Percentiles rank a stretch among this genome's conserved stretches.
Conservation (phyloP, 2,113 vertebrate genomes). For the Engystomops pustulosus region DNA sequence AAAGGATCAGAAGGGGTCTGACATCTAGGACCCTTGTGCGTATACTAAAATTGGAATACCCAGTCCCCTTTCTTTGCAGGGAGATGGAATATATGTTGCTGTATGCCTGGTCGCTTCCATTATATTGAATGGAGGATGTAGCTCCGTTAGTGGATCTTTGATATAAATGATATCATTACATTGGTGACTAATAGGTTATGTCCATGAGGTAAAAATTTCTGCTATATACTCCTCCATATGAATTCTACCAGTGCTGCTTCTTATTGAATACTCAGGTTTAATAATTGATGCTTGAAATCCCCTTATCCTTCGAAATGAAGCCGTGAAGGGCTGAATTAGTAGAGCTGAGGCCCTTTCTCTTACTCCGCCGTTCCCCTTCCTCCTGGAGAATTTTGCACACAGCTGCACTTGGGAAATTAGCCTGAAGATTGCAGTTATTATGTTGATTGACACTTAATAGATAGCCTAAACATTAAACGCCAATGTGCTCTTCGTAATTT, state of each 20-base stretch:
- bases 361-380: conserved; percentile 69
- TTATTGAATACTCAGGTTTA: too few relatives aligned
- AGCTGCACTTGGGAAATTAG: conserved; percentile 81
- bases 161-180: too few relatives aligned
- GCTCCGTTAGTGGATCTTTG: neutral
- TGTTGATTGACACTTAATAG: conserved; percentile 82
- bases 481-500: conserved; percentile 77
- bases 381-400: conserved; percentile 79
- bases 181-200: too few relatives aligned
- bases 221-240: neutral
- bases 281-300: neutral
- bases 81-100: too few relatives aligned
- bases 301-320: neutral
- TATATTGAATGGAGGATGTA: neutral
- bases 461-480: conserved; percentile 77
- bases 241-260: neutral
- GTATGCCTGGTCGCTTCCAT: neutral
- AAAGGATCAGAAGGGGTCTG: neutral
- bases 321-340: neutral
- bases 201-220: too few relatives aligned
- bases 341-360: conserved; percentile 8
- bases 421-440: conserved; percentile 84
- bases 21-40: too few relatives aligned
- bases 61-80: too few relatives aligned
- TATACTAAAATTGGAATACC: too few relatives aligned